Base-by-base conservation (phyloP, 2,113 vertebrate genomes). In the Callochromis pleurospilus region DNA sequence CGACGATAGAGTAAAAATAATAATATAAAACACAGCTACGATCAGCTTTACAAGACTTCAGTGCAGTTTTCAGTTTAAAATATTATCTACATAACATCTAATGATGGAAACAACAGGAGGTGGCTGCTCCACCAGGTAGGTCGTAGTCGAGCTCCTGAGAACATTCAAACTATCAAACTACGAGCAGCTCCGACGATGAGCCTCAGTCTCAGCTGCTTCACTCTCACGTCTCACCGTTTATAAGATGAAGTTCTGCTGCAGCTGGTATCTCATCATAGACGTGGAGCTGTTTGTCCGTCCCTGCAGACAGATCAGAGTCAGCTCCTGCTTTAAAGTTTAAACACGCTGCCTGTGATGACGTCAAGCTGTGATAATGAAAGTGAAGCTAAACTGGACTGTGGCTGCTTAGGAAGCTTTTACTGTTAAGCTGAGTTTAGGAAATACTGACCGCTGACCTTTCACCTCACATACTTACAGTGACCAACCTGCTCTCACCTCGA, bases 221-320 rank as follows among this genome's bases (percentile, higher is more conserved):
- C 42, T 45, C 42, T 45, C 42, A 7, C 7, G 11, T 5, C 12
- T 51, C 17, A 51, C 56, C 56, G 1, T 17, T 54, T 19, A 49
- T 11, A 0, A 33, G 9, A 5, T 40, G 29, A 17, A 6, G 60
- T 53, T 6, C 38, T 11, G 5, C 4, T 19, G 0, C 29, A 9
- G 49, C 19, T 15, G 19, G 7, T 53, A 40, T 36, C 29, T 83
- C 60, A 8, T 83, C 60, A 26, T 70, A 70, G n/a, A 53, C n/a
- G 6, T 58, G 55, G 0, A 29, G 13, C 31, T 73, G 0, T 26
- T 0, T 1, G 10, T 55, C 58, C 3, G 4, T 1, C 24, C 55
- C 55, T 58, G 55, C 24, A 58, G 55, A 58, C 55, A 58, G 4
- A 15, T 26, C 55, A 29, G 7, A 58, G 55, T 29, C 55, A 58